These are phyloP conservation scores for Lasiurus borealis DNA, from an alignment of 2,113 vertebrate genomes.

Conservation along the genomic window DNA sequence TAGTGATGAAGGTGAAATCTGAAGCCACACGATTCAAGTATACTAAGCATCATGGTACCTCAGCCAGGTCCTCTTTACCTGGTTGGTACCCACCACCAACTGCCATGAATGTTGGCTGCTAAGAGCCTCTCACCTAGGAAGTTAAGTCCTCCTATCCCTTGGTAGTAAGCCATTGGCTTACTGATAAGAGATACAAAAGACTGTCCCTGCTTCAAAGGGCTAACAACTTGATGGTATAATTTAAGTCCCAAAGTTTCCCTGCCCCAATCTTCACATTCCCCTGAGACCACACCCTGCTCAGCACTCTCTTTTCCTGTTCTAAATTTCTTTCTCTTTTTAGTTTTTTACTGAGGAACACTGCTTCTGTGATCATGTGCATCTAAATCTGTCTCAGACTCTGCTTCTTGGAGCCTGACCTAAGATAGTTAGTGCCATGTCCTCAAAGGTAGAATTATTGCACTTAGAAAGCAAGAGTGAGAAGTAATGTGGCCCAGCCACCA, in stretches of 20 bases:
- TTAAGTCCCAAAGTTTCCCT: rapidly evolving
- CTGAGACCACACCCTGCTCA: not conserved
- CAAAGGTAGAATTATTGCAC: too few species aligned
- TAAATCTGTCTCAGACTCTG: not conserved
- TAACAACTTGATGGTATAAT: rapidly evolving
- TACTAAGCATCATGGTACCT: rapidly evolving
- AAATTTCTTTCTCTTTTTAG: not conserved
- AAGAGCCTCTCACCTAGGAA: not conserved
- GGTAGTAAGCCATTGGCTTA: too few species aligned
- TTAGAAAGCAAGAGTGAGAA: not conserved
- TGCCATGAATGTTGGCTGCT: rapidly evolving
- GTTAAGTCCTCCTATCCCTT: rapidly evolving
- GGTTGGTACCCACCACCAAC: not conserved
- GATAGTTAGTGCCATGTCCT: too few species aligned
- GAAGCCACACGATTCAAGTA: rapidly evolving
- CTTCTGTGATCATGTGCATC: rapidly evolving
- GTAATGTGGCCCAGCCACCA: rapidly evolving
- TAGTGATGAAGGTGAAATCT: rapidly evolving
- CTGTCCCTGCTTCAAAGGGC: not conserved
- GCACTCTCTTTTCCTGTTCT: too few species aligned
- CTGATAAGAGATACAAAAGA: not conserved
- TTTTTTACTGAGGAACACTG: rapidly evolving
- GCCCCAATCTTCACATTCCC: not conserved
- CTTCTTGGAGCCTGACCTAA: not conserved
- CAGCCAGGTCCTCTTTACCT: rapidly evolving